phyloP scores from a whole-genome alignment of 2,113 vertebrate species.

The Petaurus breviceps region DNA sequence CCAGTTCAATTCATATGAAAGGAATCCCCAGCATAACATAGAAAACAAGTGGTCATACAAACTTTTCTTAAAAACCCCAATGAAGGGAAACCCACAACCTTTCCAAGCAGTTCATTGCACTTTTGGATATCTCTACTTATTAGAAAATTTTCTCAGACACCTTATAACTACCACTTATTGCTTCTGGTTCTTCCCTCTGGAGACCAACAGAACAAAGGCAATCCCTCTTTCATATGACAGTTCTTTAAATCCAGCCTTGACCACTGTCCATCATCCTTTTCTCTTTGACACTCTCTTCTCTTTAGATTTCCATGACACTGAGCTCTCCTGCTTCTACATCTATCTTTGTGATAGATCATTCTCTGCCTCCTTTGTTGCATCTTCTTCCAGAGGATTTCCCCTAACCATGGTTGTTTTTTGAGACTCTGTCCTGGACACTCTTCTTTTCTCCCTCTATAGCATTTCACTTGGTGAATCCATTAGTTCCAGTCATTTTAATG shows the following conservation, averaged over 20 bases:
- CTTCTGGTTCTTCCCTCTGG: neutral
- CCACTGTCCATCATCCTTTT: neutral
- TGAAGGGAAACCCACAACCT: neutral
- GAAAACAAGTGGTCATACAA: neutral
- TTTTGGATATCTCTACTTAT: neutral
- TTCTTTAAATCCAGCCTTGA: neutral
- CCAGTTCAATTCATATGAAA: neutral
- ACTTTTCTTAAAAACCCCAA: neutral
- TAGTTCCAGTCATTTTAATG: neutral
- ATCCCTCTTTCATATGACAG: neutral
- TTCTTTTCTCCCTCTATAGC: neutral
- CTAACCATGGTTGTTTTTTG: neutral
- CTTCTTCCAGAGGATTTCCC: neutral
- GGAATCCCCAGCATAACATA: neutral
- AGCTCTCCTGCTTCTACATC: neutral
- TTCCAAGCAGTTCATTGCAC: neutral
- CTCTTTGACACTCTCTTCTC: neutral
- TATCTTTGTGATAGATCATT: neutral
- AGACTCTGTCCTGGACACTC: neutral
- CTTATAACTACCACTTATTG: neutral
- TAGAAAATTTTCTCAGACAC: neutral
- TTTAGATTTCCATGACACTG: neutral
- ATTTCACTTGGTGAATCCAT: neutral
- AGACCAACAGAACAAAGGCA: neutral
- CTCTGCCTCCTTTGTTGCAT: neutral